Evolutionary conservation across 2,113 vertebrate species (phyloP), one percentile per base, ranked within the genome.

Genomic region (Monarcha castaneiventris): DNA sequence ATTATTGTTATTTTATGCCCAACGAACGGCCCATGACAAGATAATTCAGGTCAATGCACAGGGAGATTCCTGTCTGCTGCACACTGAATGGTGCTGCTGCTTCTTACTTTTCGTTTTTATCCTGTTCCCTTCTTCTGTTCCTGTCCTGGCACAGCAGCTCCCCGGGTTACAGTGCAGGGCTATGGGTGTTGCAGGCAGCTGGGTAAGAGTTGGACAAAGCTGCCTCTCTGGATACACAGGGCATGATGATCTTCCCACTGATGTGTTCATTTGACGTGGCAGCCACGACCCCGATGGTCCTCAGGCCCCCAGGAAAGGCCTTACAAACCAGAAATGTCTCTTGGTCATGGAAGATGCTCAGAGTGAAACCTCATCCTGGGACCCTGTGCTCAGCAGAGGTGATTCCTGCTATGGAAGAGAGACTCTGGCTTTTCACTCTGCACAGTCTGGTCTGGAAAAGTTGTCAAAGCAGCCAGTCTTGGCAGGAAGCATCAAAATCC

Each of bases 271-370:
- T 58, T 27, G 26, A 29, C 33, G 11, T 15, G n/a, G 13, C 27
- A 54, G 8, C n/a, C 11, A 0, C 1, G 19, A n/a, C 9, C 35
- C 21, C 1, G 0, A 9, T 30, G 69, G 49, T 33, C 43, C 48
- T 23, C 19, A 21, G 2, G 6, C 30, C 20, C 25, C 35, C 66
- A 51, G 23, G 35, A 83, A 25, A 67, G 44, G 18, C 5, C 17
- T 8, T 11, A 16, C 10, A 72, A 72, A 37, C 25, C 35, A 59
- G 39, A 75, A 67, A 10, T 2, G 4, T 5, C 26, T 75, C 39
- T 56, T 49, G 22, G 4, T 64, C 56, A 12, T 41, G 62, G 51
- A 49, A 68, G 41, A 49, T 54, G 29, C 12, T 20, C 11, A 1
- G 30, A 19, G 11, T 7, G 25, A 61, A 41, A 22, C 4, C 4